Evolutionary conservation across 1,140 invertebrate species (phyloP), one percentile per base, ranked within the genome.

Genomic region (Brachionus koreanus): DNA sequence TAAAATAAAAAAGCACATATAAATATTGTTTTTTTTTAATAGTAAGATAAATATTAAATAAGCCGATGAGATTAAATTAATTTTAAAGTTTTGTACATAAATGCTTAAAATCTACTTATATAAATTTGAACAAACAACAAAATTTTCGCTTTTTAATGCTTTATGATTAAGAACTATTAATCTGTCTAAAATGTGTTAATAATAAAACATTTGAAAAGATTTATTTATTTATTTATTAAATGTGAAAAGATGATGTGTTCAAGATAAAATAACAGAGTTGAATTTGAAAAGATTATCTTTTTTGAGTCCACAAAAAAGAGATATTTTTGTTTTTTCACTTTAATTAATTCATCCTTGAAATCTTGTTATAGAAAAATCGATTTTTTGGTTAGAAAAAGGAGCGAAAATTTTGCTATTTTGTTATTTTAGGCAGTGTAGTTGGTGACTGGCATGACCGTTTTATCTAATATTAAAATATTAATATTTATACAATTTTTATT

Each of bases 311-410:
- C 5, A 23, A 57, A 19, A 19, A 16, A 57, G 49, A 3, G 16
- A 25, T 19, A 57, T 52, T 52, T 52, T 52, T 49, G 37, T 42
- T 57, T 57, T 57, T 6, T 1, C 16, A 57, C n/a, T 9, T 57
- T 57, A 16, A 19, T 57, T 57, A 57, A 57, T 57, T 57, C 49
- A 57, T n/a, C 49, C 5, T 7, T 57, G 5, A 57, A 57, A 57
- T 67, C 35, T 67, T 67, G 33, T 67, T 67, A 67, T 16, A 16
- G n/a, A 57, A 57, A 57, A 57, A 57, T 57, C 49, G 49, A 57
- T 57, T 52, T 57, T 25, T 9, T 19, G 9, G 9, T 19, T 23
- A 12, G 33, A 67, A 67, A 67, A 67, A 67, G 35, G 33, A 10
- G 35, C 25, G 35, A 67, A 35, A 67, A 37, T 67, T 67, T 16